These are phyloP conservation scores for Escarpia spicata DNA, from an alignment of 2,888 invertebrate genomes.

Conservation along the genomic window DNA sequence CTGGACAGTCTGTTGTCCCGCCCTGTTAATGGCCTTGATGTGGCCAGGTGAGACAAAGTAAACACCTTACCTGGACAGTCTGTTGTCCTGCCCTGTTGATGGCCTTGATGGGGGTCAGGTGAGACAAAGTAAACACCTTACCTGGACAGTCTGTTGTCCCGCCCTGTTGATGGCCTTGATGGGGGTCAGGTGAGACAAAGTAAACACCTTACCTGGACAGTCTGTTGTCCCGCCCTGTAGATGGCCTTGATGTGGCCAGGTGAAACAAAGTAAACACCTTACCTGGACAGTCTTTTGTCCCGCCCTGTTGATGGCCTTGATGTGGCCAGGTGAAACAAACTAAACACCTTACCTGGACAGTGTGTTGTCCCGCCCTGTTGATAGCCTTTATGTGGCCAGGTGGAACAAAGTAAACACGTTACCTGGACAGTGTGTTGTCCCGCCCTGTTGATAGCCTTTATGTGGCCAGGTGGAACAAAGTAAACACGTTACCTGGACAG, in stretches of 20 bases:
- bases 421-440: not conserved
- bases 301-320: too few relatives aligned
- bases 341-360: too few relatives aligned
- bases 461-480: not conserved
- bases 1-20: too few relatives aligned
- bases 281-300: too few relatives aligned
- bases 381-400: slow-evolving; percentile 47
- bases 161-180: too few relatives aligned
- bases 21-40: slow-evolving; percentile 29
- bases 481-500: slow-evolving; percentile 36
- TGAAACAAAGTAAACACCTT: too few relatives aligned
- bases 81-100: too few relatives aligned
- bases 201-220: slow-evolving; percentile 35
- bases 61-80: not conserved
- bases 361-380: slow-evolving; percentile 40
- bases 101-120: slow-evolving; percentile 47
- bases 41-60: too few relatives aligned
- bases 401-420: slow-evolving; percentile 37
- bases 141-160: too few relatives aligned
- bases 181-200: too few relatives aligned
- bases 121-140: slow-evolving; percentile 36
- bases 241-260: too few relatives aligned
- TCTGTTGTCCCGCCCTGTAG: slow-evolving; percentile 25
- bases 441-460: not conserved
- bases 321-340: not conserved